Conservation (phyloP, 2,797 vertebrate species). For the Apogon talboti region DNA sequence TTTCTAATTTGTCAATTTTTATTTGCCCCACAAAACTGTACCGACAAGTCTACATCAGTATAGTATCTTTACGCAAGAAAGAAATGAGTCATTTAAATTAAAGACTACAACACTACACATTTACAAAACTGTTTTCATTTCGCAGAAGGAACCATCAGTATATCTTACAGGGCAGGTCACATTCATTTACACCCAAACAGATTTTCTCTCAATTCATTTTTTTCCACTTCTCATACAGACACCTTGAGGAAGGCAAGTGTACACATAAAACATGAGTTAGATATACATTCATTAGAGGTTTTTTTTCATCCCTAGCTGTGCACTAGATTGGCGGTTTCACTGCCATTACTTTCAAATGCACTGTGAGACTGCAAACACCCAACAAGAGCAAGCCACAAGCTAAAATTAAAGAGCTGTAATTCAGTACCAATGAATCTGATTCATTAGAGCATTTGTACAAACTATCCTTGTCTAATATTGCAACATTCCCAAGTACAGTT, state of each 20-base stretch:
- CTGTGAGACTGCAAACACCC: neutral
- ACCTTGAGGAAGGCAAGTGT: neutral
- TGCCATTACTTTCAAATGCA: neutral
- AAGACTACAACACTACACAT: neutral
- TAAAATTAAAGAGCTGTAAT: neutral
- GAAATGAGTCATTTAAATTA: conserved; percentile 6
- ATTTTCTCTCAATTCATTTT: conserved; percentile 9
- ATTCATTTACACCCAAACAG: conserved; percentile 21
- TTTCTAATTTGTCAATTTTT: too few species aligned
- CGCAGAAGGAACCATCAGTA: conserved; percentile 2
- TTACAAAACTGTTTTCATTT: neutral
- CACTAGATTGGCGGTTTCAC: conserved; percentile 1
- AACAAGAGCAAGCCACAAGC: neutral
- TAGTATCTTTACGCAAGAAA: neutral
- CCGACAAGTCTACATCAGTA: too few species aligned
- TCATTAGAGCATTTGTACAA: conserved; percentile 9
- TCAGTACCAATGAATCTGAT: conserved; percentile 6
- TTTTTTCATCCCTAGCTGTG: neutral
- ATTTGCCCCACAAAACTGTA: too few species aligned
- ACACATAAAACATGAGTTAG: neutral
- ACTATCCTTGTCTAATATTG: conserved; percentile 13
- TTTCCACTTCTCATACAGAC: conserved; percentile 4
- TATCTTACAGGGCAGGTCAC: conserved; percentile 1
- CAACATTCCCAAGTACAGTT: conserved; percentile 19
- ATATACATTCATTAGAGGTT: neutral